Evolutionary conservation across 2,113 vertebrate genomes (phyloP).

Genomic region (Centropus unirufus): DNA sequence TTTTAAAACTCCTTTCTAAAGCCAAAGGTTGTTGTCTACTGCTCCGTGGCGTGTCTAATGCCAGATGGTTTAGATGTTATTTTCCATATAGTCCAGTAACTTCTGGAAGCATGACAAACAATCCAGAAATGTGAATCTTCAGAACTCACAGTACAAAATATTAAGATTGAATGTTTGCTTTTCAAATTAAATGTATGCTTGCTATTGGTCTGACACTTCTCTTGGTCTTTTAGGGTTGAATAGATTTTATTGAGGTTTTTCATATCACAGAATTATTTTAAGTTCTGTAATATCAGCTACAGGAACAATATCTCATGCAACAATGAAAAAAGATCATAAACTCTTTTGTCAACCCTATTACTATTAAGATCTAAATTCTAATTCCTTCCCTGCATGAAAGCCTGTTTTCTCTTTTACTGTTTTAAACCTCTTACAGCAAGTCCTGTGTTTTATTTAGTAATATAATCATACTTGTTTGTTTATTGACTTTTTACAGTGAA

Average conservation of each 20-base stretch:
- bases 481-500: neutral
- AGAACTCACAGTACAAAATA: constrained; percentile 28
- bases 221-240: neutral
- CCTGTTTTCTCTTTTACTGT: neutral
- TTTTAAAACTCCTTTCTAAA: neutral
- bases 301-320: neutral
- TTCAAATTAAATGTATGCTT: constrained; percentile 43
- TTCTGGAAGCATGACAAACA: neutral
- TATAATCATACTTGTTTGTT: neutral
- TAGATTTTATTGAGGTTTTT: neutral
- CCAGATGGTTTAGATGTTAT: neutral
- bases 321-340: neutral
- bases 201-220: neutral
- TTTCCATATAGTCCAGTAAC: neutral
- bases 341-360: neutral
- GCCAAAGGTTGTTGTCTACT: neutral
- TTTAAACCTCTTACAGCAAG: neutral
- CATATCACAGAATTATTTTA: neutral
- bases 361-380: neutral
- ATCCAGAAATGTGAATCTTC: constrained; percentile 7
- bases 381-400: neutral
- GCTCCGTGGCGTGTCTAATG: neutral
- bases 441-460: neutral
- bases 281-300: neutral
- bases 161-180: constrained; percentile 53